Evolutionary conservation across 35 echinoderm and acorn worm species (phyloP), one percentile per base, ranked within the genome.

Genomic region (Stichopus chloronotus): DNA sequence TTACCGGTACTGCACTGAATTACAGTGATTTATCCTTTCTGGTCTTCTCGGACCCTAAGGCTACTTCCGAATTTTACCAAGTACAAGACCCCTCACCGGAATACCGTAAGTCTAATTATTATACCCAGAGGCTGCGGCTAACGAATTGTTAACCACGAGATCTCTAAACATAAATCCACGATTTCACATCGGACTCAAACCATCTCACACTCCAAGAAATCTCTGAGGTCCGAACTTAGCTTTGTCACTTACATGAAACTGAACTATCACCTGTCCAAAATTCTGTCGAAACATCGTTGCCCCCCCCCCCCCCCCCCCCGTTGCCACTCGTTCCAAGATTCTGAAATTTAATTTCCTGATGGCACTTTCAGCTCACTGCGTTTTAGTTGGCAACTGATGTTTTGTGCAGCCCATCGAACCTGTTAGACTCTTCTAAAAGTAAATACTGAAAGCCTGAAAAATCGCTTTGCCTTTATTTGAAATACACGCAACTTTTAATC

Each of bases 241-340:
- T 71, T 71, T 71, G 65, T 71, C 11, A 71, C 65, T n/a, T 71
- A 71, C n/a, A 71, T 71, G 65, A 71, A 71, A 71, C 65, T 71
- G 65, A 71, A 71, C 65, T 71, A 71, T 71, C 11, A 71, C 30
- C 0, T 71, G 65, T 71, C 65, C 65, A 71, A 71, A 71, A 71
- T 4, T 71, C 11, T 71, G 65, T 71, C 65, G 65, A 71, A n/a
- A 13, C 4, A 71, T 71, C 4, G 65, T 13, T 71, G 11, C 30
- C 30, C 30, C 30, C 0, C 3, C 30, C 30, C 1, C 3, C 3
- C 3, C 30, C 30, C 30, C 30, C 0, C 3, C 30, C 30, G 30
- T 43, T 43, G 0, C 30, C 30, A 43, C 30, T 43, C 30, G 30
- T 43, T 3, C 30, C 0, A 43, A 1, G 3, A 43, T 43, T 43